These are phyloP conservation scores for Thera obeliscata DNA, from an alignment of 2,888 invertebrate species.

Conservation along the genomic window DNA sequence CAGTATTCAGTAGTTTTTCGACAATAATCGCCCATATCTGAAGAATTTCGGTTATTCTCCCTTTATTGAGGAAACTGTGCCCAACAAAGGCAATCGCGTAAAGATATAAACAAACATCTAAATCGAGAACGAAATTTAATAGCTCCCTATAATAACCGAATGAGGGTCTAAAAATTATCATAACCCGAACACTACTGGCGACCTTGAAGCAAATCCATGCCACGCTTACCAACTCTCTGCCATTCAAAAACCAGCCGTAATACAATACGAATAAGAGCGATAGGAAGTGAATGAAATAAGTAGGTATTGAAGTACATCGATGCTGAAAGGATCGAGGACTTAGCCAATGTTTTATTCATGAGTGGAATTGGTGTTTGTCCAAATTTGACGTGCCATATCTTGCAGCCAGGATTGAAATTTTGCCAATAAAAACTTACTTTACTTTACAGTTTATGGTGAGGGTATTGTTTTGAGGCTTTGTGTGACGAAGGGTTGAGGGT, in stretches of 20 bases:
- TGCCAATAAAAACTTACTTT: slow-evolving; percentile 53
- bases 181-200: slow-evolving; percentile 61
- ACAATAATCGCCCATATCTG: slow-evolving; percentile 36
- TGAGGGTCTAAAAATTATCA: slow-evolving; percentile 64
- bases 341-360: slow-evolving; percentile 71
- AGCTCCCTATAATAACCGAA: slow-evolving; percentile 61
- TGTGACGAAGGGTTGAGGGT: slow-evolving; percentile 10
- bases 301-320: slow-evolving; percentile 50
- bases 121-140: slow-evolving; percentile 59
- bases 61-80: slow-evolving; percentile 33
- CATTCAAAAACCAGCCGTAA: slow-evolving; percentile 30
- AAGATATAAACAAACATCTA: slow-evolving; percentile 55
- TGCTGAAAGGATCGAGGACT: slow-evolving; percentile 56
- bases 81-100: slow-evolving; percentile 40
- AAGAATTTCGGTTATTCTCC: slow-evolving; percentile 28
- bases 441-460: slow-evolving; percentile 42
- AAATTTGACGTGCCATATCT: slow-evolving; percentile 73
- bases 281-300: slow-evolving; percentile 30
- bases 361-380: slow-evolving; percentile 72
- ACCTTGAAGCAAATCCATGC: slow-evolving; percentile 53
- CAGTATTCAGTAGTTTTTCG: slow-evolving; percentile 36
- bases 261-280: slow-evolving; percentile 32
- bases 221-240: neutral
- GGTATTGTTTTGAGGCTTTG: slow-evolving; percentile 39
- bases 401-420: slow-evolving; percentile 62